Conservation (phyloP, 2,113 vertebrate genomes). For the Gymnarchus niloticus region DNA sequence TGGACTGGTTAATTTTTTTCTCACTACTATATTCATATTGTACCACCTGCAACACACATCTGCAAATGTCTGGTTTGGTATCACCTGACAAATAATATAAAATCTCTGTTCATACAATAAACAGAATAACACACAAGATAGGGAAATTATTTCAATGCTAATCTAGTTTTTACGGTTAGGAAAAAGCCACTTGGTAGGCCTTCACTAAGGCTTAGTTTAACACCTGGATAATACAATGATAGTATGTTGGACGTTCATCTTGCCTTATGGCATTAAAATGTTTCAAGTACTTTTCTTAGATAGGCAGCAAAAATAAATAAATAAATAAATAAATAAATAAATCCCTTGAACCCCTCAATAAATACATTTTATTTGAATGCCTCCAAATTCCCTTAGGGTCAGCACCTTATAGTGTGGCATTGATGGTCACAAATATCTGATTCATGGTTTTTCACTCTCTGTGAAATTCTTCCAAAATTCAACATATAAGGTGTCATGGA, state of each 20-base stretch:
- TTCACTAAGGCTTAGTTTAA: not conserved
- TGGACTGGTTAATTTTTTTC: not conserved
- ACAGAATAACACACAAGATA: not conserved
- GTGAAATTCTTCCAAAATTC: constrained; percentile 1
- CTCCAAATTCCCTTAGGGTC: constrained; percentile 25
- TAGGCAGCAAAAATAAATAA: too few species aligned
- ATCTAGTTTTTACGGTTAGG: too few species aligned
- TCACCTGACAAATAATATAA: not conserved
- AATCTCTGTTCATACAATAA: not conserved
- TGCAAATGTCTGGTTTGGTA: not conserved
- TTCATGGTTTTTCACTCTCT: not conserved
- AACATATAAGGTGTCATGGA: not conserved
- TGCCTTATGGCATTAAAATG: not conserved
- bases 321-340: not conserved
- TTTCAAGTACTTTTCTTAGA: not conserved
- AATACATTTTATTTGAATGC: constrained; percentile 18
- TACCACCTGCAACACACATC: not conserved
- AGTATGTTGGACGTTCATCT: not conserved
- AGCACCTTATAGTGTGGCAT: not conserved
- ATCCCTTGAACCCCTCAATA: not conserved
- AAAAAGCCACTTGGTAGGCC: not conserved
- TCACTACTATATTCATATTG: not conserved
- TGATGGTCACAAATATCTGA: not conserved
- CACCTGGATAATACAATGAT: not conserved
- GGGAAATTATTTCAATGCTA: too few species aligned